Base-by-base conservation (phyloP, 2,888 invertebrate species). In the Plusia festucae region DNA sequence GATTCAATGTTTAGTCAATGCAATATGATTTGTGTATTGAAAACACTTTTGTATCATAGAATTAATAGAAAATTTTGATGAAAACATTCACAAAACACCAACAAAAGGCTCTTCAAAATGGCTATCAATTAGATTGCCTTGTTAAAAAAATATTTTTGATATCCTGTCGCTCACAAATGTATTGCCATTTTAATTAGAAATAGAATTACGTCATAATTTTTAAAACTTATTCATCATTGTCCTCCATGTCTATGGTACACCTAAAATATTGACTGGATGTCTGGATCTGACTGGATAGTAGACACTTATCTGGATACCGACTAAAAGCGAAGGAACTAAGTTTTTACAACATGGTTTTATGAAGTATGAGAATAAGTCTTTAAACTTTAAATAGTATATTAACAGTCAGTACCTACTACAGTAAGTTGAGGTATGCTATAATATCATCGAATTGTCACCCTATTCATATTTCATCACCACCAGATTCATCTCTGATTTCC, bases 81-180 rank as follows among this genome's bases (percentile, higher is more conserved):
- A 95, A 95, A 95, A 95, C 94, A 94, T 95, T 94, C 94, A 95
- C 93, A 95, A 95, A 95, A 95, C 95, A 95, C 95, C 90, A 95
- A 95, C 95, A 95, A 95, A 95, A 95, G 94, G 90, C 92, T 95
- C 91, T 93, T 93, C 94, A 95, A 95, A 95, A 95, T 95, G 95
- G 95, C 95, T 94, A 94, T 94, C 93, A 94, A 93, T 93, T 90
- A 93, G 85, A 88, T 93, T 94, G 94, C 94, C 93, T 92, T 87
- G 84, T 88, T 88, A 89, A 94, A 93, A 94, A 94, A 93, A 87
- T 87, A 83, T 84, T 88, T 90, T 90, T 91, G 90, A 93, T 92
- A 93, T 93, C 93, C 93, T 92, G 92, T 92, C 90, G 84, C 86
- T 90, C 89, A 88, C 83, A 85, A 79, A 83, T 88, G 92, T 93